These are phyloP conservation scores for Stenodema calcarata DNA, from an alignment of 2,888 invertebrate species.

Conservation along the genomic window DNA sequence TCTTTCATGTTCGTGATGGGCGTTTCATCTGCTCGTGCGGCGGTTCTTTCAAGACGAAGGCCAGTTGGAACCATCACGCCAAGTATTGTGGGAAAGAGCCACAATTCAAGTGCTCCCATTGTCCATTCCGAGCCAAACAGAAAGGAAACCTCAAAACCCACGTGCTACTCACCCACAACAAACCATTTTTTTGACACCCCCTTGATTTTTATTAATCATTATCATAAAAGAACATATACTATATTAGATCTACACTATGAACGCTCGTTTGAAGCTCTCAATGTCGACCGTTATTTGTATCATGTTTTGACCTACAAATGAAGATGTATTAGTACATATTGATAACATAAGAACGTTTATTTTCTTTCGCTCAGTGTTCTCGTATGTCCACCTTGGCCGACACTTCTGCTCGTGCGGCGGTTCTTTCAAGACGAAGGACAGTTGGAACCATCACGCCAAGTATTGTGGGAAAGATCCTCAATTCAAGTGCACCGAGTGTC, in stretches of 20 bases:
- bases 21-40: constrained; percentile 12
- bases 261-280: no score
- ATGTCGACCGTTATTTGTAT: no score
- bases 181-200: neutral
- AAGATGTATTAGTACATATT: neutral
- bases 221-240: no score
- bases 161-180: neutral
- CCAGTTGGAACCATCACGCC: neutral
- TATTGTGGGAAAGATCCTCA: constrained; percentile 61
- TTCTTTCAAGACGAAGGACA: constrained; percentile 47
- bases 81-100: constrained; percentile 50
- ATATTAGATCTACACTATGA: no score
- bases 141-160: neutral
- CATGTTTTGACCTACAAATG: no score
- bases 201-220: neutral
- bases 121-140: neutral
- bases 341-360: neutral
- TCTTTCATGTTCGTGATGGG: neutral
- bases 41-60: constrained; percentile 4
- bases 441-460: constrained; percentile 60
- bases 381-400: neutral
- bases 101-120: constrained; percentile 48
- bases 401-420: constrained; percentile 7
- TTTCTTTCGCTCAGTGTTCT: neutral
- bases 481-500: constrained; percentile 59